Base-by-base conservation (phyloP, 1,140 invertebrate species). In the Drosophila rufa region DNA sequence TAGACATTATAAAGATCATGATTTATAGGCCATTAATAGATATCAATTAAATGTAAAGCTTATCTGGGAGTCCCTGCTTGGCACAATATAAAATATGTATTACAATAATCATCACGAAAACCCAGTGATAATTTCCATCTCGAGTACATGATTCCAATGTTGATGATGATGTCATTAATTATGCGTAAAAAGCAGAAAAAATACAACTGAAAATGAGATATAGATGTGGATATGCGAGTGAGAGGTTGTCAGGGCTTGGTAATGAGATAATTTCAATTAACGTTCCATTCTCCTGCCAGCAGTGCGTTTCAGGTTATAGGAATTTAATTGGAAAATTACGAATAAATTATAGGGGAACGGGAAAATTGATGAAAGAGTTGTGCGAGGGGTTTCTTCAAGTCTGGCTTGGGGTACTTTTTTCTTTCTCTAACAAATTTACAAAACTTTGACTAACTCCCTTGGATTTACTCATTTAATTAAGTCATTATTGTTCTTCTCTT, bases 231-330 rank as follows among this genome's bases (percentile, higher is more conserved):
- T 36, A 36, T 36, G 7, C 7, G 40, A 38, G 51, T 7, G 46
- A 43, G 60, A 45, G 30, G 30, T 53, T 51, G 38, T 30, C 40
- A 9, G 4, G 61, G 61, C 48, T 53, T 55, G 40, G 40, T 66
- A 66, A 66, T 66, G 62, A 70, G 33, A 68, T 68, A 68, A 55
- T 70, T 70, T 68, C 40, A 70, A 70, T 70, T 70, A 55, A 66
- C 27, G 14, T 67, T 38, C 48, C 47, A 51, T 66, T 67, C 40
- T 53, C 11, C 4, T 15, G n/a, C 25, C 9, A 14, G 17, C 66
- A 46, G 30, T 65, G 48, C 61, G 61, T 65, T 45, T 65, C 61
- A 27, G 5, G 33, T 36, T 11, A 36, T 64, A 25, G 42, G 7
- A 36, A 33, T 9, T 12, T 36, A 45, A 60, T 43, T 33, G 62